Base-by-base conservation (phyloP, 92 coral and sea anemone species). In the Anthopleura xanthogrammica region DNA sequence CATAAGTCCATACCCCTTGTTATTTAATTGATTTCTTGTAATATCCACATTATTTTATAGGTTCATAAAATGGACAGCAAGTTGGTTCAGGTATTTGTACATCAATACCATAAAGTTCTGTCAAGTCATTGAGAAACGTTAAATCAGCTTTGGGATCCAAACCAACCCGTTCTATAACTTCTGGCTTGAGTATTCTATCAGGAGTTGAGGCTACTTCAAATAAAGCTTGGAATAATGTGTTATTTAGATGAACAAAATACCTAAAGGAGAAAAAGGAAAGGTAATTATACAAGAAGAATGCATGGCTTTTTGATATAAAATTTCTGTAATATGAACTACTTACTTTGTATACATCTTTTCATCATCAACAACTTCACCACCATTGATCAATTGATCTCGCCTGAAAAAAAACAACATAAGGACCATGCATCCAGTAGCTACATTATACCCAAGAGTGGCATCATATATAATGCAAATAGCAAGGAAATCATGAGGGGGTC, bases 331-430 rank as follows among this genome's bases (percentile, higher is more conserved):
- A 10, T 22, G 16, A 12, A 16, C 11, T 48, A 46, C 60, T 76
- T 10, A 94, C 95, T 89, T 92, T 79, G 99, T 90, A 82, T 94
- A 96, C 97, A 96, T 94, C 72, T 94, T 96, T 88, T 96, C 99
- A 86, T 96, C 99, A 78, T 96, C 99, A 23, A 87, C 77, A 12
- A 94, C 98, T 70, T 96, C 98, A 23, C 99, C 99, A 20, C 98
- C 99, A 46, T 85, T 94, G 68, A 88, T 85, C 19, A 96, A 89
- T 79, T 96, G 99, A 72, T 94, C 90, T 87, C 89, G 75, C 88
- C 99, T 96, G 83, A 7, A 22, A 70, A 14, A 60, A 29, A 10
- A 52, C 13, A 72, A 19, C 17, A 16, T 1, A 29, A 29, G 36
- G 50, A 2, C 50, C 50, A 46, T 46, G 50, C 50, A 46, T 46